A percentile compares a stretch with the other conserved stretches of the same genome.
Conservation (phyloP, 1,140 invertebrate genomes). For the Diorhabda sublineata region DNA sequence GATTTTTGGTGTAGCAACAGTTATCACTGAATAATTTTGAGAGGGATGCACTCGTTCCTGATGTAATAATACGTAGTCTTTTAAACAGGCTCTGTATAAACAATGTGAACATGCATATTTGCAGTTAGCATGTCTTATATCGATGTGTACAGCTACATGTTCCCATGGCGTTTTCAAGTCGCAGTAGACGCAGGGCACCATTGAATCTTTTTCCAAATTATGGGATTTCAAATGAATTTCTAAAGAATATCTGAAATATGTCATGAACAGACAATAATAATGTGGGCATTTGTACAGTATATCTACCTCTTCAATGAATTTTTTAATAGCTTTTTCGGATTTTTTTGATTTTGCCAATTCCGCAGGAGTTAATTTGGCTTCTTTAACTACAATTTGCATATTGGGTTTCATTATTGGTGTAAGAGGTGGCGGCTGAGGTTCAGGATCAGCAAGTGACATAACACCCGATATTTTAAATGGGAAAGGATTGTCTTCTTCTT, state of each 20-base stretch:
- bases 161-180: conserved; percentile 35
- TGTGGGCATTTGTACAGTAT: conserved; percentile 58
- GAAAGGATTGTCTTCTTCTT: conserved; percentile 35
- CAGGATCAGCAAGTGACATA: conserved; percentile 34
- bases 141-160: conserved; percentile 34
- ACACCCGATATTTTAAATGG: conserved; percentile 35
- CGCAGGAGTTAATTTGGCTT: conserved; percentile 20
- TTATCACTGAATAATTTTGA: conserved; percentile 20
- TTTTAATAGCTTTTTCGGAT: conserved; percentile 24
- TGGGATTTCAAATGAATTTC: conserved; percentile 49
- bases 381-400: conserved; percentile 24
- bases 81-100: conserved; percentile 52
- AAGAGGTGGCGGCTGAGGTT: conserved; percentile 5
- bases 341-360: conserved; percentile 30
- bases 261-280: conserved; percentile 51
- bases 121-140: conserved; percentile 51
- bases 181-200: conserved; percentile 42
- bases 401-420: conserved; percentile 8
- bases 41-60: conserved; percentile 40
- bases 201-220: conserved; percentile 19
- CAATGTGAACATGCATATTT: conserved; percentile 57
- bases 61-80: conserved; percentile 55
- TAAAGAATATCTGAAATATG: conserved; percentile 45
- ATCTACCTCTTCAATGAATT: conserved; percentile 25
- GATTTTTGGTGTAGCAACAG: conserved; percentile 11